These are phyloP conservation scores for Pammene aurita DNA, from an alignment of 2,888 invertebrate species.

Conservation along the genomic window DNA sequence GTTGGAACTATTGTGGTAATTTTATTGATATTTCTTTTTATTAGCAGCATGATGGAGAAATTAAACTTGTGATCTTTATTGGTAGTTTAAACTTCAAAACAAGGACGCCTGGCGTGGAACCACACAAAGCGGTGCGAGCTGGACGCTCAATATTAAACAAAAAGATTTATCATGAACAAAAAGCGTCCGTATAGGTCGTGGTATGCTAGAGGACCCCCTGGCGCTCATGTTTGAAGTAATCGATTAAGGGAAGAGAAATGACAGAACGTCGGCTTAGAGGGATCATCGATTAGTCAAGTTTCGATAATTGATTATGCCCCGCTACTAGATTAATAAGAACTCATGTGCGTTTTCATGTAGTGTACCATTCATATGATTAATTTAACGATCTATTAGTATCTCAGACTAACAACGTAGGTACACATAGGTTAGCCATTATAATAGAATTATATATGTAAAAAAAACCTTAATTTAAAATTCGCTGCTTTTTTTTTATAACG, in stretches of 20 bases:
- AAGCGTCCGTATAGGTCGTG: constrained; percentile 63
- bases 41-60: constrained; percentile 58
- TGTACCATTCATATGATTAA: constrained; percentile 33
- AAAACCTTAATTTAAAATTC: neutral
- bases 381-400: constrained; percentile 13
- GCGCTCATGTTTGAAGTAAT: constrained; percentile 78
- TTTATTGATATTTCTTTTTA: constrained; percentile 38
- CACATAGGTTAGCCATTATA: neutral
- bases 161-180: constrained; percentile 71
- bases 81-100: constrained; percentile 33
- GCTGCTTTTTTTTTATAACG: constrained; percentile 14
- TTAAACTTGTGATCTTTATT: constrained; percentile 54
- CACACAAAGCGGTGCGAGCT: constrained; percentile 27
- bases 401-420: neutral
- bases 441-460: neutral
- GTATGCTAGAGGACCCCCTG: constrained; percentile 74
- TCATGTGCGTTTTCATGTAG: constrained; percentile 63
- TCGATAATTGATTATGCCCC: constrained; percentile 78
- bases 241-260: constrained; percentile 82
- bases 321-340: constrained; percentile 79
- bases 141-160: constrained; percentile 49
- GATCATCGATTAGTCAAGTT: constrained; percentile 77
- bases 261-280: constrained; percentile 78
- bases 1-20: constrained; percentile 65
- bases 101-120: constrained; percentile 9